These are phyloP conservation scores for Heliconius melpomene DNA, from an alignment of 1,140 invertebrate genomes.

Conservation along the genomic window DNA sequence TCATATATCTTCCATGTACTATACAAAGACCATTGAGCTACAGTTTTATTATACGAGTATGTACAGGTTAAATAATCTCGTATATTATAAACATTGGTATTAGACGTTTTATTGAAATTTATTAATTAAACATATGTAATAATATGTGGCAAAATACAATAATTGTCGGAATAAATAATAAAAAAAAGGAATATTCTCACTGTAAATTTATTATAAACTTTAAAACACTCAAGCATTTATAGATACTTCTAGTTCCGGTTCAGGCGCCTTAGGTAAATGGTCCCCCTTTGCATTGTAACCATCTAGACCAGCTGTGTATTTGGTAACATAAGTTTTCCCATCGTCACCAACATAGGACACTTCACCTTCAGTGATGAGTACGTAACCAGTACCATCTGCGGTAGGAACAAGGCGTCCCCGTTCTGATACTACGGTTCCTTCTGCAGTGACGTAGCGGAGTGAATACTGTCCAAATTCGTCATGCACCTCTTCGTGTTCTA, in stretches of 20 bases:
- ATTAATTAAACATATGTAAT: no score
- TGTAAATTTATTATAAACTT: background rate
- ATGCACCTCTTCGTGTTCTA: constrained; percentile 49
- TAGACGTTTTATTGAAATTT: no score
- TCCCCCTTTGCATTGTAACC: constrained; percentile 59
- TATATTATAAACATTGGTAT: no score
- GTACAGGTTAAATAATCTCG: no score
- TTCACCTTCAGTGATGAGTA: constrained; percentile 59
- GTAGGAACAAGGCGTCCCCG: constrained; percentile 60
- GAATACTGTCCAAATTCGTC: constrained; percentile 61
- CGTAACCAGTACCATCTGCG: constrained; percentile 53
- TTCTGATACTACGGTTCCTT: constrained; percentile 65
- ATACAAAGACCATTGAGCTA: no score
- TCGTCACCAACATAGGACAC: background rate
- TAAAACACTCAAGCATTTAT: background rate
- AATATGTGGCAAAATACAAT: background rate
- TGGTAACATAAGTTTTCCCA: constrained; percentile 44
- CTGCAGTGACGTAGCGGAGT: constrained; percentile 66
- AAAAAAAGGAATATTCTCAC: background rate
- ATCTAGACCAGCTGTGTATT: constrained; percentile 64
- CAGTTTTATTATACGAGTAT: no score
- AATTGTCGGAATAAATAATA: background rate
- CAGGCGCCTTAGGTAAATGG: constrained; percentile 40
- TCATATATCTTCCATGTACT: no score
- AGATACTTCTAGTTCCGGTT: background rate